A percentile compares a stretch with the other conserved stretches of the same genome.
Conservation (phyloP, 2,888 invertebrate genomes). For the Calliphora vomitoria region DNA sequence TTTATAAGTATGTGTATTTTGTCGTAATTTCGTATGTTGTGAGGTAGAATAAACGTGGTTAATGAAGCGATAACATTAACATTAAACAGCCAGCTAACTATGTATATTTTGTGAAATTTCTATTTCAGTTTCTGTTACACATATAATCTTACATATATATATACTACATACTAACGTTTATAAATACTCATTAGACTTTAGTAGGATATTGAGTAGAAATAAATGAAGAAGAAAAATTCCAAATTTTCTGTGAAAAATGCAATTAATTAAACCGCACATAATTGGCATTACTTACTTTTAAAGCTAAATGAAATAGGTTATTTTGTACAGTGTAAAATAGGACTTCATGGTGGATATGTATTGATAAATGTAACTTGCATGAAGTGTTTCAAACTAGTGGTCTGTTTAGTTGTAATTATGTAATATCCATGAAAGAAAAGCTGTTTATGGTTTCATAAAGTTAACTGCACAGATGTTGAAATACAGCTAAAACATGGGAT, state of each 20-base stretch:
- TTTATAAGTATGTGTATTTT: constrained; percentile 24
- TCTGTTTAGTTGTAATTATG: too few species aligned
- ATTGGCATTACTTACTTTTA: constrained; percentile 26
- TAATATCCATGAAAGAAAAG: too few species aligned
- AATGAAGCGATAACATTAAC: constrained; percentile 72
- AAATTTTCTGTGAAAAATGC: constrained; percentile 40
- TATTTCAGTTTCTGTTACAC: constrained; percentile 1
- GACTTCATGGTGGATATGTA: too few species aligned
- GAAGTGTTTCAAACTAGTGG: too few species aligned
- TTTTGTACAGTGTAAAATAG: too few species aligned
- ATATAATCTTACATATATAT: neutral
- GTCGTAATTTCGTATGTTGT: constrained; percentile 50
- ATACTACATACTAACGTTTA: neutral
- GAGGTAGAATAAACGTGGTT: constrained; percentile 65
- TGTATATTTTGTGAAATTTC: constrained; percentile 36
- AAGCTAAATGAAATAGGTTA: neutral
- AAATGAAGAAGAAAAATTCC: constrained; percentile 30
- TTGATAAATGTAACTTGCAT: too few species aligned
- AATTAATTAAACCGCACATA: constrained; percentile 8
- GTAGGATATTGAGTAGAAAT: constrained; percentile 36
- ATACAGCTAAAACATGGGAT: too few species aligned
- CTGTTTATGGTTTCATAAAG: too few species aligned
- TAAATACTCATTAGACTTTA: constrained; percentile 30
- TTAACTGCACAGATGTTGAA: too few species aligned
- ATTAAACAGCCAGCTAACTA: constrained; percentile 67